phyloP scores from a whole-genome alignment of 2,888 invertebrate species.

The Cremastobaeus sp. region DNA sequence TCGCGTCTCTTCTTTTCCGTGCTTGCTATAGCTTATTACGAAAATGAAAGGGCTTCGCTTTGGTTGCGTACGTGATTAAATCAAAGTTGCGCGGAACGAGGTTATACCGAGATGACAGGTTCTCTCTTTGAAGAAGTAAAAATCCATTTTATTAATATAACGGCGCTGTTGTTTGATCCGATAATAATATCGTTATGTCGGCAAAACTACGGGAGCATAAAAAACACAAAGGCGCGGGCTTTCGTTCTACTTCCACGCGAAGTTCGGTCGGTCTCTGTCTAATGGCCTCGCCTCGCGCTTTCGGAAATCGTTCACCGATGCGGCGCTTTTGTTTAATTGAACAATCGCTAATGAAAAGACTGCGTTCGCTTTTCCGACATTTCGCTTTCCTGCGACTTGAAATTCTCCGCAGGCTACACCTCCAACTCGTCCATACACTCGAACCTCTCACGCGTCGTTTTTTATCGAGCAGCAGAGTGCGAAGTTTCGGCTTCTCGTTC shows the following conservation, averaged over 20 bases:
- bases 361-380: no score
- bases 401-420: no score
- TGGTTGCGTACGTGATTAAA: conserved; percentile 71
- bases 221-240: no score
- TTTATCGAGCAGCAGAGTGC: conserved; percentile 7
- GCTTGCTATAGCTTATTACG: conserved; percentile 64
- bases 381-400: no score
- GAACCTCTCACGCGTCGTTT: no score
- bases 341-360: no score
- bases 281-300: no score
- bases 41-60: conserved; percentile 70
- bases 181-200: conserved; percentile 70
- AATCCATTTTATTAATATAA: conserved; percentile 75
- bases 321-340: no score
- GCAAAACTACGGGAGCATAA: conserved; percentile 19
- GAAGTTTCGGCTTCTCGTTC: neutral
- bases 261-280: no score
- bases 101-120: conserved; percentile 67
- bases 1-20: conserved; percentile 30
- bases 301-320: no score
- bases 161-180: conserved; percentile 71
- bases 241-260: no score
- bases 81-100: conserved; percentile 70
- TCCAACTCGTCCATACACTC: no score
- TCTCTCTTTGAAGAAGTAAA: conserved; percentile 61